Evolutionary conservation across 2,113 vertebrate species (phyloP).

Genomic region (Sminthopsis crassicaudata): DNA sequence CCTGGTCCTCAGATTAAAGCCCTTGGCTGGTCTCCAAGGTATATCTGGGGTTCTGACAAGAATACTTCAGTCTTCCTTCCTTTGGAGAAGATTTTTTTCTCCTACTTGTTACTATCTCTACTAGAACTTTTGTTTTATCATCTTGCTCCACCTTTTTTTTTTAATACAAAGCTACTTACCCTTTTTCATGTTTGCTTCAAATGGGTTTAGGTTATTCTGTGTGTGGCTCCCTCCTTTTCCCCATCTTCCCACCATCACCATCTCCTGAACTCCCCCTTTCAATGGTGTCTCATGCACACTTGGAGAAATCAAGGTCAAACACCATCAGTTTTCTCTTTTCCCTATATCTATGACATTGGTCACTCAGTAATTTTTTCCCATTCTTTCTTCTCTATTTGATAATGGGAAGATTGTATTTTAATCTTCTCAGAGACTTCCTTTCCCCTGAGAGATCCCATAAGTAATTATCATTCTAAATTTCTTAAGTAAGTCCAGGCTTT

Average conservation of each 20-base stretch:
- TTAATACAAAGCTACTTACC: not conserved
- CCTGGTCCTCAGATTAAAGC: not conserved
- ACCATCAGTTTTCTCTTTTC: not conserved
- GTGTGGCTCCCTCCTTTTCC: not conserved
- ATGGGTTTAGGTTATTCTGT: not conserved
- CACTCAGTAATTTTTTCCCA: not conserved
- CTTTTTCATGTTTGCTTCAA: not conserved
- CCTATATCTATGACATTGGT: not conserved
- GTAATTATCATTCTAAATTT: not conserved
- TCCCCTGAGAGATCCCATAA: not conserved
- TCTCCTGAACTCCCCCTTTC: not conserved
- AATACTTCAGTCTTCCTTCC: not conserved
- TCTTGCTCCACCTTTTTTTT: not conserved
- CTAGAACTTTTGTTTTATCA: not conserved
- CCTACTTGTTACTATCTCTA: not conserved
- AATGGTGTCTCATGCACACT: not conserved
- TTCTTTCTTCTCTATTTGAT: not conserved
- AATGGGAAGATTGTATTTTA: not conserved
- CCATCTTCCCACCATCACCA: not conserved
- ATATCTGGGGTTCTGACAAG: not conserved
- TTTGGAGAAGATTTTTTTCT: not conserved
- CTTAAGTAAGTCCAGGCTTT: not conserved
- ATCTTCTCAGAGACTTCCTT: not conserved
- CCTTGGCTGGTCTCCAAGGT: conserved; percentile 35
- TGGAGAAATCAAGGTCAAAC: not conserved